Evolutionary conservation across 2,797 vertebrate species (phyloP).

Genomic region (Syngnathus acus): DNA sequence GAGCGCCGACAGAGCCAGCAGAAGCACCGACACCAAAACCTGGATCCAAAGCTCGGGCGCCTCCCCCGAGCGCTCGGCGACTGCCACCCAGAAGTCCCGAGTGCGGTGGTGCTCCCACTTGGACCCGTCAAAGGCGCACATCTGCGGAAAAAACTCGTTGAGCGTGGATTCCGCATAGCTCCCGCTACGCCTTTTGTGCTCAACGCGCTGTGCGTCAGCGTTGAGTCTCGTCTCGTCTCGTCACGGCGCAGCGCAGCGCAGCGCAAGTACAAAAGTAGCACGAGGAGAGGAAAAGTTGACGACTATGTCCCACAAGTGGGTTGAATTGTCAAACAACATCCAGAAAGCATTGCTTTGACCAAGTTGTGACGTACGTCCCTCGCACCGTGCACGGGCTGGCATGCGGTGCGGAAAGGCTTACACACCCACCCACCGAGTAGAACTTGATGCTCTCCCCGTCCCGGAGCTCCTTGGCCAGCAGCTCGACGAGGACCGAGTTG

Average conservation of each 20-base stretch:
- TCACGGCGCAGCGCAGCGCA: too few species aligned
- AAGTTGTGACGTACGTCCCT: too few species aligned
- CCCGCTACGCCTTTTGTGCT: background rate
- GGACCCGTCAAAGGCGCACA: conserved; percentile 85
- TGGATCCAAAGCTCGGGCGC: conserved; percentile 76
- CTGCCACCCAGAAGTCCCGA: conserved; percentile 80
- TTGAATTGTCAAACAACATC: too few species aligned
- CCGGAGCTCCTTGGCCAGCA: conserved; percentile 83
- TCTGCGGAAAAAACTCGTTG: background rate
- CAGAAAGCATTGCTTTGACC: too few species aligned
- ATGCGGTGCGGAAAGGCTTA: too few species aligned
- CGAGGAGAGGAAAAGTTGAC: too few species aligned
- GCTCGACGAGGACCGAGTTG: conserved; percentile 85
- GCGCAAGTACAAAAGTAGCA: too few species aligned
- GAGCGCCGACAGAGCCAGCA: conserved; percentile 81
- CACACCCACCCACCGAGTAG: conserved; percentile 69
- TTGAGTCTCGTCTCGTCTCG: too few species aligned
- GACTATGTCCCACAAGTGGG: too few species aligned
- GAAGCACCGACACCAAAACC: conserved; percentile 75
- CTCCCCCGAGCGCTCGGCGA: conserved; percentile 64
- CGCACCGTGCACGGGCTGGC: too few species aligned
- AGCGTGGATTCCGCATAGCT: background rate
- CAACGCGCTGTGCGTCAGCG: too few species aligned
- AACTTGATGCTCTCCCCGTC: conserved; percentile 81
- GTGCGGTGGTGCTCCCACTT: conserved; percentile 86